These are phyloP conservation scores for Centropus bengalensis DNA, from an alignment of 2,113 vertebrate species.

Conservation along the genomic window DNA sequence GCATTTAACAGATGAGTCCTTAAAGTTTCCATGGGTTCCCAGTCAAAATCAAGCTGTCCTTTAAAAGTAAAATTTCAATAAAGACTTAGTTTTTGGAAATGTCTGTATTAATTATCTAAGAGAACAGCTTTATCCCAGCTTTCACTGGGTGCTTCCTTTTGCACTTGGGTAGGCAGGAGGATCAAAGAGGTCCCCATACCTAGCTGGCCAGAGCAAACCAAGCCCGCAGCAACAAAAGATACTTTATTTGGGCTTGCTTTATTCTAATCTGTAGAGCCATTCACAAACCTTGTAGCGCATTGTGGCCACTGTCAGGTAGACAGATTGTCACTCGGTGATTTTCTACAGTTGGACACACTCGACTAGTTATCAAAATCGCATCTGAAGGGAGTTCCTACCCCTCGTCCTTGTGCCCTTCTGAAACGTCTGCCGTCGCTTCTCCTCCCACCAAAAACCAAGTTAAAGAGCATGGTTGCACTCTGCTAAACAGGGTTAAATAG, in stretches of 20 bases:
- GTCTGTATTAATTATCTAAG: neutral
- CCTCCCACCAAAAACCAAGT: slow-evolving; percentile 86
- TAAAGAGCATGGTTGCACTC: slow-evolving; percentile 81
- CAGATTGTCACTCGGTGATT: slow-evolving; percentile 82
- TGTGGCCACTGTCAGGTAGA: slow-evolving; percentile 83
- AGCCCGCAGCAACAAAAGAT: slow-evolving; percentile 75
- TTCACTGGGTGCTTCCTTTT: neutral
- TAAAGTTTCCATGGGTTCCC: neutral
- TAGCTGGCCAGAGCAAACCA: slow-evolving; percentile 60
- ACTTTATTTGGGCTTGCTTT: slow-evolving; percentile 76
- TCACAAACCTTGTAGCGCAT: slow-evolving; percentile 83
- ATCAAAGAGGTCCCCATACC: slow-evolving; percentile 54
- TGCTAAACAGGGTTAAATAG: slow-evolving; percentile 79
- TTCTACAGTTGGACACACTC: slow-evolving; percentile 84
- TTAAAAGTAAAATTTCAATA: slow-evolving; percentile 18
- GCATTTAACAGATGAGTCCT: neutral
- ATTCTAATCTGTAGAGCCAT: slow-evolving; percentile 78
- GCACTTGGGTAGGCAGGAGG: neutral
- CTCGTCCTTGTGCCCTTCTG: slow-evolving; percentile 84
- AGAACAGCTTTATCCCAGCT: slow-evolving; percentile 36
- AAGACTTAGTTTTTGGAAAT: neutral
- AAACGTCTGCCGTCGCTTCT: slow-evolving; percentile 81
- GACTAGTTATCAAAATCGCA: slow-evolving; percentile 83
- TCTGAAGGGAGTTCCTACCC: slow-evolving; percentile 76
- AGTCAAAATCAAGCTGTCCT: slow-evolving; percentile 1